These are phyloP conservation scores for Sus cebifrons DNA, from an alignment of 2,797 vertebrate species.

Conservation along the genomic window DNA sequence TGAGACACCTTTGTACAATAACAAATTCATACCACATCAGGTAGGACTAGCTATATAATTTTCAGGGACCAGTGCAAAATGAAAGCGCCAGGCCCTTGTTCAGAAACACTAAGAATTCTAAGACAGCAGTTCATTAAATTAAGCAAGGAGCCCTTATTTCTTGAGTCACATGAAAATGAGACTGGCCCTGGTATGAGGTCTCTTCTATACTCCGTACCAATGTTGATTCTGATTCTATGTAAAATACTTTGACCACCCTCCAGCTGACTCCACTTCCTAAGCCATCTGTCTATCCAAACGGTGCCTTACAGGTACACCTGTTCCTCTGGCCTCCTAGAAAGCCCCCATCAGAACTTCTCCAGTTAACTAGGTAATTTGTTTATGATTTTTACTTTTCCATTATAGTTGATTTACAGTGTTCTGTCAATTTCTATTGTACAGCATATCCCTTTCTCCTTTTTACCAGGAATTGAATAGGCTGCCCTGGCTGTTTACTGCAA, in stretches of 20 bases:
- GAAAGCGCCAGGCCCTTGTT: neutral
- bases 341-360: neutral
- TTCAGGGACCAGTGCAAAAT: neutral
- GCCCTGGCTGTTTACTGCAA: neutral
- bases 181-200: neutral
- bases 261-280: neutral
- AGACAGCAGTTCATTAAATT: neutral
- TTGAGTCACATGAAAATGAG: neutral
- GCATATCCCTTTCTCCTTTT: slow-evolving; percentile 57
- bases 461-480: slow-evolving; percentile 37
- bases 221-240: neutral
- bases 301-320: neutral
- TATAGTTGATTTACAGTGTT: too few species aligned
- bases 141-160: neutral
- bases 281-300: neutral
- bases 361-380: neutral
- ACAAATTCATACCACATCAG: neutral
- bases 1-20: neutral
- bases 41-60: neutral
- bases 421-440: too few species aligned
- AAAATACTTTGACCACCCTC: neutral
- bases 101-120: slow-evolving; percentile 1
- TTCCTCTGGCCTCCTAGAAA: neutral
- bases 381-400: too few species aligned
- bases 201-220: neutral